Evolutionary conservation across 1,140 invertebrate genomes (phyloP).

Genomic region (Bombus pyrosoma): DNA sequence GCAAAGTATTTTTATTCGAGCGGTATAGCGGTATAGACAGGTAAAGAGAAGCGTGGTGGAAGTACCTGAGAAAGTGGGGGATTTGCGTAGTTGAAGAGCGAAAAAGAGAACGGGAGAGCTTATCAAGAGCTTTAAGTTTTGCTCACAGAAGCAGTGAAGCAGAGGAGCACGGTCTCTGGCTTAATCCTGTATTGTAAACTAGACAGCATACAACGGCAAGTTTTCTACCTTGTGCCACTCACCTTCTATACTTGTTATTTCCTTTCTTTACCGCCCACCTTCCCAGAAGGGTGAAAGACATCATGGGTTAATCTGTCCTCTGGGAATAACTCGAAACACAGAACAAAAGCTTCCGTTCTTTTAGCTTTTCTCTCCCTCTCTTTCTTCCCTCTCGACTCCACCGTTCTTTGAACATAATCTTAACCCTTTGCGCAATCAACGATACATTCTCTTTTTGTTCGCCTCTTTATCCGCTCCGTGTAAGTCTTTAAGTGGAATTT

Average conservation of each 20-base stretch:
- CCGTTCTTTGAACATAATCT: slow-evolving; percentile 38
- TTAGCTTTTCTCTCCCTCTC: slow-evolving; percentile 11
- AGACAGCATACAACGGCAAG: slow-evolving; percentile 74
- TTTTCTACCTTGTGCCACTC: slow-evolving; percentile 69
- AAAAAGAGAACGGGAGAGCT: slow-evolving; percentile 68
- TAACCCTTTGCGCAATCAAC: slow-evolving; percentile 64
- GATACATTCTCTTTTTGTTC: slow-evolving; percentile 20
- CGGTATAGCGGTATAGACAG: slow-evolving; percentile 5
- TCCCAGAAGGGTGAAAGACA: slow-evolving; percentile 62
- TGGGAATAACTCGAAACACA: slow-evolving; percentile 77
- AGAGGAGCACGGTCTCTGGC: slow-evolving; percentile 58
- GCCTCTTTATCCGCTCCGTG: not conserved
- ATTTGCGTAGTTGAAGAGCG: slow-evolving; percentile 40
- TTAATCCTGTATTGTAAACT: slow-evolving; percentile 81
- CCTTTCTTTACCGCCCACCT: slow-evolving; percentile 46
- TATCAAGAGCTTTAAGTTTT: slow-evolving; percentile 79
- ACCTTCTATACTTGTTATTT: slow-evolving; percentile 64
- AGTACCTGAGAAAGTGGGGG: slow-evolving; percentile 36
- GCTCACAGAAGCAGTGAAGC: slow-evolving; percentile 57
- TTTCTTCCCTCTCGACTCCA: not conserved
- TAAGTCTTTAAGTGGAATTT: slow-evolving; percentile 26
- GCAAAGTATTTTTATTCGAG: slow-evolving; percentile 47
- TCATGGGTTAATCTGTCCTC: slow-evolving; percentile 76
- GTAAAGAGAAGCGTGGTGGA: slow-evolving; percentile 25
- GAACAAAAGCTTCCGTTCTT: slow-evolving; percentile 72